These are phyloP conservation scores for Pocillopora grandis DNA, from an alignment of 92 coral and sea anemone genomes.

Conservation along the genomic window DNA sequence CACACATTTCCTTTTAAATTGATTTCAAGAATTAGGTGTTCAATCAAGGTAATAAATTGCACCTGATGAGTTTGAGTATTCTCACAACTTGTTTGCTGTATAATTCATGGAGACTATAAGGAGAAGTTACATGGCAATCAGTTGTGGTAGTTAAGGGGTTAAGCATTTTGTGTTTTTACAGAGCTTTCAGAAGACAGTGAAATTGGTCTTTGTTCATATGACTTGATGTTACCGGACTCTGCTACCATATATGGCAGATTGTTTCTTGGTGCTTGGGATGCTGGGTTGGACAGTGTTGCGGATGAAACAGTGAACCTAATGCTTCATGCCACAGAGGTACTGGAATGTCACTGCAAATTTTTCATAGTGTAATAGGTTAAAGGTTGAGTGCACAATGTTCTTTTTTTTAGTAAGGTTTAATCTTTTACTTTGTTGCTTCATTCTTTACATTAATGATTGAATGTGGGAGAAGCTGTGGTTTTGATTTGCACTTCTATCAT, in stretches of 20 bases:
- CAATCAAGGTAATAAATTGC: too few relatives aligned
- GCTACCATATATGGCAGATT: slow-evolving; percentile 94
- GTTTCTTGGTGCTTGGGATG: slow-evolving; percentile 99
- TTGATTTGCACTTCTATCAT: too few relatives aligned
- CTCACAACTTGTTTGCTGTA: too few relatives aligned
- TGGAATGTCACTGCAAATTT: background rate
- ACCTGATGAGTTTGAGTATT: too few relatives aligned
- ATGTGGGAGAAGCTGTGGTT: too few relatives aligned
- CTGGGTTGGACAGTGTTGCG: slow-evolving; percentile 90
- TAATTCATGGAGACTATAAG: too few relatives aligned
- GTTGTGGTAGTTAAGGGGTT: background rate
- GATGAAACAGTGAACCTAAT: slow-evolving; percentile 85
- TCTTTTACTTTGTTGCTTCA: too few relatives aligned
- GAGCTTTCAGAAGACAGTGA: slow-evolving; percentile 96
- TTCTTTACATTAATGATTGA: too few relatives aligned
- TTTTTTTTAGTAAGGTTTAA: too few relatives aligned
- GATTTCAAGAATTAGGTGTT: too few relatives aligned
- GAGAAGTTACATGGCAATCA: too few relatives aligned
- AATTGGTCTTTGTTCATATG: slow-evolving; percentile 93
- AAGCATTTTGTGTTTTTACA: background rate
- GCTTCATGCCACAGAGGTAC: slow-evolving; percentile 91
- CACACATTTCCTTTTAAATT: too few relatives aligned
- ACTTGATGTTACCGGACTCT: slow-evolving; percentile 92
- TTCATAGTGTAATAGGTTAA: background rate
- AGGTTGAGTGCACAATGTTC: background rate